Evolutionary conservation across 2,797 vertebrate species (phyloP).

Genomic region (Artibeus jamaicensis): DNA sequence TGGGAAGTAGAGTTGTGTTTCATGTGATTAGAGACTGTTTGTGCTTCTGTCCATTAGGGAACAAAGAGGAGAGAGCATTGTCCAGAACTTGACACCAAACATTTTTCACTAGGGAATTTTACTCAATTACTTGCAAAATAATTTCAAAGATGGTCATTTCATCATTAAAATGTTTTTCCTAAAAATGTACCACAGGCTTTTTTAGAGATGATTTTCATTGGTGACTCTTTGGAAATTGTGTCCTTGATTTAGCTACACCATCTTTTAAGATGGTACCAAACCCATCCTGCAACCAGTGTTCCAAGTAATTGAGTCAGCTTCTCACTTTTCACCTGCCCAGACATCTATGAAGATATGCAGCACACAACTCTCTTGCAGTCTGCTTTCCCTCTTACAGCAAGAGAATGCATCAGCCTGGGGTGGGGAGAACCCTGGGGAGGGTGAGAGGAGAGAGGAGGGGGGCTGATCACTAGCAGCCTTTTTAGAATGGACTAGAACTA

Average conservation of each 20-base stretch:
- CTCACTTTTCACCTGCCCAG: slow-evolving; percentile 37
- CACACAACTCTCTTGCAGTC: not conserved
- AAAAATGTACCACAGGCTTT: not conserved
- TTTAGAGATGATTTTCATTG: not conserved
- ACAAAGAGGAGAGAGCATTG: slow-evolving; percentile 30
- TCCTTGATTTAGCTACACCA: not conserved
- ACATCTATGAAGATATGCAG: slow-evolving; percentile 37
- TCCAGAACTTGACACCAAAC: slow-evolving; percentile 43
- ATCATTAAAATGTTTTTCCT: slow-evolving; percentile 31
- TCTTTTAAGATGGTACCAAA: not conserved
- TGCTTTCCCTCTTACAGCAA: slow-evolving; percentile 22
- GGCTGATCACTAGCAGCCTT: not conserved
- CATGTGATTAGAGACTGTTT: slow-evolving; percentile 66
- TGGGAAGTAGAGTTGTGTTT: slow-evolving; percentile 64
- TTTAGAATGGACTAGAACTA: not conserved
- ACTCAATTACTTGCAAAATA: slow-evolving; percentile 8
- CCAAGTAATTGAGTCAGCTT: slow-evolving; percentile 25
- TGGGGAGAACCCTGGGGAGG: not conserved
- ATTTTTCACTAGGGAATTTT: slow-evolving; percentile 46
- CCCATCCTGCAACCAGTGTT: rapidly evolving
- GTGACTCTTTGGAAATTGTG: slow-evolving; percentile 36
- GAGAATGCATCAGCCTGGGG: slow-evolving; percentile 44
- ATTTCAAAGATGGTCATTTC: slow-evolving; percentile 37
- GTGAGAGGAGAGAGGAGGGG: not conserved
- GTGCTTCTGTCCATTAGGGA: slow-evolving; percentile 61